These are phyloP conservation scores for Monomorium pharaonis DNA, from an alignment of 1,140 invertebrate genomes.

Conservation along the genomic window DNA sequence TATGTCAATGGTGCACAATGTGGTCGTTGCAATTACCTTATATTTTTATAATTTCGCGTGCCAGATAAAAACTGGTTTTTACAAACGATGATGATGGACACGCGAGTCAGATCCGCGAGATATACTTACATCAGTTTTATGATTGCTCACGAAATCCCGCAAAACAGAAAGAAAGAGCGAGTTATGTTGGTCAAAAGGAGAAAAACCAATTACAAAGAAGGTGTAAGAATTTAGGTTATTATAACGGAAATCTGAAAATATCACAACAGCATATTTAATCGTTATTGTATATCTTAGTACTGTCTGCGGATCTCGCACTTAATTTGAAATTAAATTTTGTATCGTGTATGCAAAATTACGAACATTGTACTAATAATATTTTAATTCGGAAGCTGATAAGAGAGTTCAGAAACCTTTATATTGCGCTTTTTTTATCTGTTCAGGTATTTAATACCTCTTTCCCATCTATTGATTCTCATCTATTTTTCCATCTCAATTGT, in stretches of 20 bases:
- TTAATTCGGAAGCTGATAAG: neutral
- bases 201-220: neutral
- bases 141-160: conserved; percentile 52
- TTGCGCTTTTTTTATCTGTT: neutral
- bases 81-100: conserved; percentile 51
- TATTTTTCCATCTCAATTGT: conserved; percentile 1
- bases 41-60: conserved; percentile 64
- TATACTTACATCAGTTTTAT: conserved; percentile 62
- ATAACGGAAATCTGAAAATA: conserved; percentile 12
- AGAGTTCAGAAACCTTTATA: neutral
- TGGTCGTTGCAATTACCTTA: neutral
- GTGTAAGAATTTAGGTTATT: neutral
- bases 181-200: neutral
- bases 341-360: neutral
- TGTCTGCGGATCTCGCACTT: neutral
- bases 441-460: conserved; percentile 6
- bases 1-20: neutral
- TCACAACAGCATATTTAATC: neutral
- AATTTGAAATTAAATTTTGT: neutral
- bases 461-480: conserved; percentile 21
- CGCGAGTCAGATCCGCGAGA: conserved; percentile 58
- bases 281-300: neutral
- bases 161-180: neutral
- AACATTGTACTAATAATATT: neutral
- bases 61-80: conserved; percentile 56